Percentiles rank a stretch among this genome's conserved stretches.
These are phyloP conservation scores for Aptenodytes forsteri DNA, from an alignment of 2,113 vertebrate species.

Conservation along the genomic window DNA sequence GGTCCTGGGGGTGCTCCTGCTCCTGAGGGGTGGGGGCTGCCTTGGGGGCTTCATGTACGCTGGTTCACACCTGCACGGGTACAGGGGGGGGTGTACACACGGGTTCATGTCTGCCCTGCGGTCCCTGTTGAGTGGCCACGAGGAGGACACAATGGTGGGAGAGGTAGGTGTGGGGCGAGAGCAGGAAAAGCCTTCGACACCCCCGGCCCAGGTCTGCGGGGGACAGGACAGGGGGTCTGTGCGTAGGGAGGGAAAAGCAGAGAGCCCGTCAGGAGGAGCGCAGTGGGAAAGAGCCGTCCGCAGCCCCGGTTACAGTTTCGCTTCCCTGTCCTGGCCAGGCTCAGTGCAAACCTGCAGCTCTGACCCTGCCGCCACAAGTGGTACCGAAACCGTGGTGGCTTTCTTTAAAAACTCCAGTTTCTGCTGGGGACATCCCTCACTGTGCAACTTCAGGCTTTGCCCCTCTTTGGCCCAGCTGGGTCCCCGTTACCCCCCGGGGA, in stretches of 20 bases:
- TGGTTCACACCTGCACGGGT: fast-evolving
- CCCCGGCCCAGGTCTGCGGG: not conserved
- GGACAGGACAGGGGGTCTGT: not conserved
- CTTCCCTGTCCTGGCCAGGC: not conserved
- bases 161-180: not conserved
- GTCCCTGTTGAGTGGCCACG: not conserved
- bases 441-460: fast-evolving
- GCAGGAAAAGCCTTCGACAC: not conserved
- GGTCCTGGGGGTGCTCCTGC: not conserved
- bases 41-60: fast-evolving
- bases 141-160: fast-evolving
- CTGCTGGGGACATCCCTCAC: not conserved
- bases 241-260: fast-evolving
- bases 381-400: fast-evolving
- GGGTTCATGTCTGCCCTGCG: fast-evolving
- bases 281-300: fast-evolving
- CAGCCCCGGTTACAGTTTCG: not conserved
- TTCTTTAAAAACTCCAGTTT: fast-evolving
- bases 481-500: fast-evolving
- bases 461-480: not conserved
- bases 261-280: not conserved
- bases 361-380: not conserved
- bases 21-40: not conserved
- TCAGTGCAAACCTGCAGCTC: not conserved
- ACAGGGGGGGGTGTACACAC: fast-evolving